Evolutionary conservation across 2,888 invertebrate genomes (phyloP), one percentile per base, ranked within the genome.

Genomic region (Altica lythri): DNA sequence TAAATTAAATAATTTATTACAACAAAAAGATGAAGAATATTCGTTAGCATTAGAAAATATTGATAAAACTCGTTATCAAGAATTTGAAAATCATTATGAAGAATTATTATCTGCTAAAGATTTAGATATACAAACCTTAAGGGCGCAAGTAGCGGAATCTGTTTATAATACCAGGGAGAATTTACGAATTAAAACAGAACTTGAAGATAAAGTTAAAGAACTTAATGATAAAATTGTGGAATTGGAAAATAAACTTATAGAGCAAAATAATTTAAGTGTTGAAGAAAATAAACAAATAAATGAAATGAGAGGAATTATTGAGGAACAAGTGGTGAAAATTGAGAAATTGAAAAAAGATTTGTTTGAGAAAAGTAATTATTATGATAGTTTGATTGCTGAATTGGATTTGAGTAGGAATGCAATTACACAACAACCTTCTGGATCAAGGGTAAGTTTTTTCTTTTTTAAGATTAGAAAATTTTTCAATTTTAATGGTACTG

Each of bases 271-370:
- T 17, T 66, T 80, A 10, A 72, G 82, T 40, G 79, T 81, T 62
- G 83, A 83, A 60, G 80, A 84, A 64, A 75, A 80, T 5, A 77
- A 72, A 25, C 83, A 81, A 67, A 63, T 82, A n/a, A 65, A 71
- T 0, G 85, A 86, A 68, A 73, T 86, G 66, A 81, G 84, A 67
- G 70, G 76, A 1, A 84, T 83, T 0, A 76, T 90, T 43, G 86
- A 86, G 68, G 82, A 80, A 43, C 89, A 89, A 70, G 86, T 88
- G 65, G 73, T 85, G 49, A 88, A 89, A 74, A 87, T 90, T 61
- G 86, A 89, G 4, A 83, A 85, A 4, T 71, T 89, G 3, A 88
- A 88, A 67, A 85, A 85, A 60, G 85, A 88, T 67, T 75, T 89
- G 55, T 81, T 77, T 42, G 79, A 81, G 47, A 81, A 83, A 48